Evolutionary conservation across 2,888 invertebrate species (phyloP), one percentile per base, ranked within the genome.

Genomic region (Liopterus haemorrhoidalis): DNA sequence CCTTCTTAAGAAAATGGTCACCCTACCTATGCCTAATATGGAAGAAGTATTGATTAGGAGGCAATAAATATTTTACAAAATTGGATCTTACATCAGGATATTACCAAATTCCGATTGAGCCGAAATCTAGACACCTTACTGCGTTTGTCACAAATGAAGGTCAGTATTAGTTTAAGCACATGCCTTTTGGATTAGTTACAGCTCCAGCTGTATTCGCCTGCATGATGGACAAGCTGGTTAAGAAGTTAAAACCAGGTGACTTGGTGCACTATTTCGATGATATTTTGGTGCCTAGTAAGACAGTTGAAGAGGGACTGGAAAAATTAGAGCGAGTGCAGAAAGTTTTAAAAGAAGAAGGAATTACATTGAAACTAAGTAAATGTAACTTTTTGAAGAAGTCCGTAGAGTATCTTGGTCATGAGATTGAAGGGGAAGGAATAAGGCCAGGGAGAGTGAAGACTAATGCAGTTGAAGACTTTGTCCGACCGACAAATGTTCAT

Each of bases 161-260:
- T 5, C 39, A 58, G 4, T 60, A 48, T 30, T 55, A 62, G 49
- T 58, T 54, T 30, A 33, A 50, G 3, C 64, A 9, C 1, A 62
- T 66, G 63, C 63, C 64, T 0, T 69, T 67, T 68, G n/a, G n/a
- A n/a, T n/a, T n/a, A 0, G 49, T 51, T 0, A 67, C 66, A 44
- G 63, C 68, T 0, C 64, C 64, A 4, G 53, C 60, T 1, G 58
- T 60, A 0, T 68, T 65, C 44, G 63, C 65, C 38, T 48, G 59
- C 20, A 53, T 61, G 41, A 62, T 66, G 38, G 57, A n/a, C n/a
- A n/a, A n/a, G n/a, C n/a, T n/a, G n/a, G n/a, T n/a, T n/a, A n/a
- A n/a, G n/a, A n/a, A n/a, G n/a, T n/a, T n/a, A n/a, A n/a, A n/a
- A n/a, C n/a, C 45, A 16, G 52, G 33, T 11, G 16, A 35, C 8